Evolutionary conservation across 2,888 invertebrate species (phyloP).

Genomic region (Oscheius sp.): DNA sequence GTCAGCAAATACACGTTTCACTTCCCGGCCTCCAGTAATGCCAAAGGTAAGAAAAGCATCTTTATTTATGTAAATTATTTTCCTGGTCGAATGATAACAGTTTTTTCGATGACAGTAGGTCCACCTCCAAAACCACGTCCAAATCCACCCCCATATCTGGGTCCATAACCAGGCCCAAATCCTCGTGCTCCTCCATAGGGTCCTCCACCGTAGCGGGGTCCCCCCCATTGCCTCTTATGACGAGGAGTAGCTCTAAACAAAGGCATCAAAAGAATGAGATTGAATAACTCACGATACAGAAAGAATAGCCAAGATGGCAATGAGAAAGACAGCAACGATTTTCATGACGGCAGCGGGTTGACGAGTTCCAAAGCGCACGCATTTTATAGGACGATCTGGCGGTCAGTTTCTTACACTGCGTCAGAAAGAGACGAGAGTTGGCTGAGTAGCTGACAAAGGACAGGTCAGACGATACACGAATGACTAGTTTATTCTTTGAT

Average conservation of each 20-base stretch:
- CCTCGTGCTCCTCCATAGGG: background rate
- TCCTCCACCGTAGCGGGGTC: constrained; percentile 19
- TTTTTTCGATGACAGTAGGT: constrained; percentile 44
- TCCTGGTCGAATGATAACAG: constrained; percentile 38
- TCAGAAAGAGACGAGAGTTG: constrained; percentile 1
- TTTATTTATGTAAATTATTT: constrained; percentile 16
- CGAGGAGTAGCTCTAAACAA: background rate
- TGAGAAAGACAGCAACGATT: constrained; percentile 4
- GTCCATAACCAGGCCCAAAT: constrained; percentile 29
- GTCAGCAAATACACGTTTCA: constrained; percentile 4
- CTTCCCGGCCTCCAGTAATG: constrained; percentile 14
- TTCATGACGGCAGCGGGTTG: constrained; percentile 12
- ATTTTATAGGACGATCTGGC: constrained; percentile 9
- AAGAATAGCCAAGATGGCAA: constrained; percentile 16
- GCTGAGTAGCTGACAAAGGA: constrained; percentile 9
- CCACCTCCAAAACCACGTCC: constrained; percentile 35
- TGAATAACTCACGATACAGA: constrained; percentile 9
- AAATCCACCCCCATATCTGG: constrained; percentile 20
- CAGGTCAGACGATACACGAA: too few species aligned
- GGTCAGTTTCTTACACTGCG: constrained; percentile 29
- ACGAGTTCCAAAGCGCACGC: background rate
- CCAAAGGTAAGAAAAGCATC: constrained; percentile 11
- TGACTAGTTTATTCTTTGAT: too few species aligned
- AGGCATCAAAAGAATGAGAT: background rate
- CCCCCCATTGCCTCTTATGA: constrained; percentile 6